Evolutionary conservation across 1,140 invertebrate species (phyloP), one percentile per base, ranked within the genome.

Genomic region (Temnothorax curvispinosus): DNA sequence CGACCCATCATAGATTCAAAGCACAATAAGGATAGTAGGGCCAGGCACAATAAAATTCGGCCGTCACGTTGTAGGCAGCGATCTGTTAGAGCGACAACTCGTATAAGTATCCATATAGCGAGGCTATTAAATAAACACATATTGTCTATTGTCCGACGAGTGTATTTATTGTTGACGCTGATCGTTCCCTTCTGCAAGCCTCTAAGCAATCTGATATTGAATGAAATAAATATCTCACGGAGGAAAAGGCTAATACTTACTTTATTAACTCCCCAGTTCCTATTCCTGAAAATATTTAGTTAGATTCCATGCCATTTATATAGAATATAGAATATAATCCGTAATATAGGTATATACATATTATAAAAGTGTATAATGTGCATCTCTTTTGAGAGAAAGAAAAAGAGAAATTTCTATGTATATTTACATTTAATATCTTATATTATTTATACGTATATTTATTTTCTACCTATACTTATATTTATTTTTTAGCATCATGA

Each of bases 41-140:
- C 94, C 94, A 95, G 93, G 95, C 95, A 95, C 95, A 95, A 95
- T 95, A 95, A 95, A 95, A 95, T 94, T 94, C 91, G 94, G 94
- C 94, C 94, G 93, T 93, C 93, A 95, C 94, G 92, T 95, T 95
- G 93, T 95, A 95, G 94, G 89, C 93, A 95, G 94, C 93, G 94
- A 95, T 95, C 93, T 94, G 94, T 94, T 95, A 95, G 94, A 94
- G 91, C 91, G 91, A 93, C 92, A 94, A 94, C 90, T 95, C 93
- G 93, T 95, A 93, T 94, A 94, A 94, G 93, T 94, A 93, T 92
- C 93, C 94, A 56, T 76, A 95, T 95, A 94, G 94, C 93, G 91
- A 94, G 91, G 93, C 94, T 94, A 95, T 95, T 94, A 94, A 95
- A 95, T 95, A 95, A 95, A 95, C 92, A 94, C 94, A 95, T 95